A percentile compares a stretch with the other conserved stretches of the same genome.
These are phyloP conservation scores for Mylabris sibirica DNA, from an alignment of 2,888 invertebrate species.

Conservation along the genomic window DNA sequence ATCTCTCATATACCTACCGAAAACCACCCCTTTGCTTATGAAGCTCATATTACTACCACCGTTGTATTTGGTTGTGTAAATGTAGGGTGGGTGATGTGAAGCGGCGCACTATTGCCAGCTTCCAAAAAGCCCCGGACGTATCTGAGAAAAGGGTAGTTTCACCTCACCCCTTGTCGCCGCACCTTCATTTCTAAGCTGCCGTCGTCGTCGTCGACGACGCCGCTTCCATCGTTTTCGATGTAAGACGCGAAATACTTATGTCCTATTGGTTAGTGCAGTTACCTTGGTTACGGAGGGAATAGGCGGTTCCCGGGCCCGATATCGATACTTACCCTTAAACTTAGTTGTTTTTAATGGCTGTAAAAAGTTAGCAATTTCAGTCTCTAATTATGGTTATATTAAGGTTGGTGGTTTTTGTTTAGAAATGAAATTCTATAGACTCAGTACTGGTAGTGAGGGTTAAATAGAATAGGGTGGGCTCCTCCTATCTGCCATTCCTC, in stretches of 20 bases:
- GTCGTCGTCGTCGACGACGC: background rate
- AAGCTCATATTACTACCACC: background rate
- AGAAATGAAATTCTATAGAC: conserved; percentile 1
- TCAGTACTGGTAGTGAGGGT: background rate
- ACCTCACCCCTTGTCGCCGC: conserved; percentile 38
- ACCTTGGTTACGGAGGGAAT: conserved; percentile 55
- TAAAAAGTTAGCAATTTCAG: conserved; percentile 24
- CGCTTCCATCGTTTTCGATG: conserved; percentile 40
- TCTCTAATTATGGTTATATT: conserved; percentile 12
- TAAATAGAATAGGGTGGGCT: background rate
- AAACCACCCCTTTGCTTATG: conserved; percentile 50
- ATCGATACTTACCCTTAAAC: conserved; percentile 48
- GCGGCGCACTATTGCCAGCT: background rate
- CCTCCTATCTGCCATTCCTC: background rate
- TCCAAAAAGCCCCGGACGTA: background rate
- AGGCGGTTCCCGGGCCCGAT: conserved; percentile 45
- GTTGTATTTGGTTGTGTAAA: background rate
- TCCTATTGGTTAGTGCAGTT: conserved; percentile 59
- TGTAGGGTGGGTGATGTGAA: background rate
- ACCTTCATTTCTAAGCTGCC: conserved; percentile 33
- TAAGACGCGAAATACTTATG: conserved; percentile 60
- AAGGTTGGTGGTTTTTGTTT: conserved; percentile 12
- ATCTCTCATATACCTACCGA: conserved; percentile 35
- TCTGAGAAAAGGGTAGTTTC: conserved; percentile 11
- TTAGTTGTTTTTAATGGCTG: conserved; percentile 38